These are phyloP conservation scores for Trachelus stipa DNA, from an alignment of 2,888 invertebrate species.

Conservation along the genomic window DNA sequence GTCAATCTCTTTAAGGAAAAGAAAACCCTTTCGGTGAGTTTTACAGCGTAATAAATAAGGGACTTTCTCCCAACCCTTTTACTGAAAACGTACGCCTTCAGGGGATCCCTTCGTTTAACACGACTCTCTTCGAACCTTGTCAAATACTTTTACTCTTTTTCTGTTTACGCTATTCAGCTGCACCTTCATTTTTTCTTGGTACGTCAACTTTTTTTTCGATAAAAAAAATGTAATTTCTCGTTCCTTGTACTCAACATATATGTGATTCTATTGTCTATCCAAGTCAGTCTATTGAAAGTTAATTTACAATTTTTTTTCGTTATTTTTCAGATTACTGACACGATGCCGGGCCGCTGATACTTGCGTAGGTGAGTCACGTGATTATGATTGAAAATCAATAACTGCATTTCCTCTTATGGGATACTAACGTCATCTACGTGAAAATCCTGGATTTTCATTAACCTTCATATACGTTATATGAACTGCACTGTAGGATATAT, in stretches of 20 bases:
- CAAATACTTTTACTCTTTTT: background rate
- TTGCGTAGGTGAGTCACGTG: conserved; percentile 47
- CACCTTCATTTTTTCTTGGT: background rate
- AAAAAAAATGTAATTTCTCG: background rate
- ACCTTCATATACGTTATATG: too few species aligned
- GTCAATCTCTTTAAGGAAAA: background rate
- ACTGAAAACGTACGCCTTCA: conserved; percentile 6
- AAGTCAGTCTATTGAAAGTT: background rate
- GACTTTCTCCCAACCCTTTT: conserved; percentile 64
- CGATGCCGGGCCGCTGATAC: conserved; percentile 44
- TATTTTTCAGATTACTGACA: conserved; percentile 51
- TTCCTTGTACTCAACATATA: background rate
- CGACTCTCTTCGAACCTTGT: background rate
- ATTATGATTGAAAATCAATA: conserved; percentile 5
- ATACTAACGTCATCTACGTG: background rate
- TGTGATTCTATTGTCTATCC: background rate
- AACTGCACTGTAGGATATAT: too few species aligned
- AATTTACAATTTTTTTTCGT: background rate
- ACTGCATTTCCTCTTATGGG: background rate
- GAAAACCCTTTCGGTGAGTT: conserved; percentile 51
- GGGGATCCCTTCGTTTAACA: background rate
- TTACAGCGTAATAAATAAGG: conserved; percentile 60
- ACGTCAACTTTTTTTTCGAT: background rate
- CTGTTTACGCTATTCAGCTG: background rate
- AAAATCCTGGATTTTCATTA: background rate